Evolutionary conservation across 2,797 vertebrate genomes (phyloP), one percentile per base, ranked within the genome.

Genomic region (Molossus molossus): DNA sequence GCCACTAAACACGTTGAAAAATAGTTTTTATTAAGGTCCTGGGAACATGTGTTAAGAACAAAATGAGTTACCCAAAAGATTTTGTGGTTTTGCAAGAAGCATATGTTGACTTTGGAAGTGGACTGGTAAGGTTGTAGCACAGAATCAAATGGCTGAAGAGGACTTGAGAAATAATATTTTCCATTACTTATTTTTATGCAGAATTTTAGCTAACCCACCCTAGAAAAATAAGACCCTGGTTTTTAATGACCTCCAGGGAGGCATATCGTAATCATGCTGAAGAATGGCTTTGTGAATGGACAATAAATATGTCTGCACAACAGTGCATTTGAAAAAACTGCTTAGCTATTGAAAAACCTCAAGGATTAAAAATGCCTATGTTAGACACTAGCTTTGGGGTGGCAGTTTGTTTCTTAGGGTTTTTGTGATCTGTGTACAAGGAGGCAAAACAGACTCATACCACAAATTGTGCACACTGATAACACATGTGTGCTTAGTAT

Each of bases 231-330:
- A 93, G 83, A 95, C 76, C 62, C 65, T 77, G 75, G 33, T 72
- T 96, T 96, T 94, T 94, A 93, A 96, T 96, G 93, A 91, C 55
- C 91, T 93, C 69, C 73, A 93, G 81, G 65, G 75, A 96, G 48
- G 69, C 83, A 75, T 87, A 86, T 53, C 60, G 25, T 69, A 96
- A 84, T 96, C 50, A 91, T 40, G 89, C 95, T 93, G 94, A 83
- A 2, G 73, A 91, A 96, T 92, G 91, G 81, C 45, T 96, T 97
- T 94, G 62, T 94, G 91, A 95, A 25, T 6, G 82, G 88, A 96
- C 93, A 82, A 90, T 96, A 65, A 96, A 97, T 90, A 90, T 92
- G 67, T 88, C 84, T 94, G 73, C 84, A 57, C 96, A 96, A 88
- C 81, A 70, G 67, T 88, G 48, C 81, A 94, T 87, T 96, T 94